These are phyloP conservation scores for Epizoanthus stellaris DNA, from an alignment of 92 coral and sea anemone species.

Conservation along the genomic window DNA sequence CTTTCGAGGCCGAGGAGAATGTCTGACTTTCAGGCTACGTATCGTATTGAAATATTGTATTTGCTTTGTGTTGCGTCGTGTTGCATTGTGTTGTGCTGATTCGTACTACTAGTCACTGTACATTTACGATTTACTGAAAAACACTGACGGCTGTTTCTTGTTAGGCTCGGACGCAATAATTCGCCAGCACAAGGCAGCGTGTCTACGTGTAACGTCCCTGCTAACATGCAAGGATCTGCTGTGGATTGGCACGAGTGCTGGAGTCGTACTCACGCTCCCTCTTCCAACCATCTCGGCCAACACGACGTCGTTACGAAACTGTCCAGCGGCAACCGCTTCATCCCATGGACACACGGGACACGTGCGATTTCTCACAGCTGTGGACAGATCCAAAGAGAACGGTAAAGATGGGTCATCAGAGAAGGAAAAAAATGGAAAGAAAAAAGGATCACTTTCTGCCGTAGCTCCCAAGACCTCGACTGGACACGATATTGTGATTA, in stretches of 20 bases:
- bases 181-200: constrained; percentile 98
- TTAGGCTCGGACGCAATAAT: constrained; percentile 98
- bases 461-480: constrained; percentile 64
- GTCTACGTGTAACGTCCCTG: constrained; percentile 95
- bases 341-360: constrained; percentile 99
- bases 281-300: constrained; percentile 91
- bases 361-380: constrained; percentile 98
- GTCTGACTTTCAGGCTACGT: no score
- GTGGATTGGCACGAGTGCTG: constrained; percentile 99
- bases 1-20: no score
- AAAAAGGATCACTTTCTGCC: constrained; percentile 59
- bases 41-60: no score
- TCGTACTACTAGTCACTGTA: background rate
- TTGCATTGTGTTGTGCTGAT: constrained; percentile 33
- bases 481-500: constrained; percentile 81
- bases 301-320: constrained; percentile 93
- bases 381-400: constrained; percentile 87
- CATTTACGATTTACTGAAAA: background rate
- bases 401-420: constrained; percentile 71
- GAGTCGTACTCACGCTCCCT: constrained; percentile 96
- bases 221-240: constrained; percentile 93
- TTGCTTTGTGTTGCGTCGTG: constrained; percentile 25
- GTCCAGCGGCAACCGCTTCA: constrained; percentile 95
- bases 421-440: constrained; percentile 55
- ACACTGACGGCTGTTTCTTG: background rate